phyloP scores from a whole-genome alignment of 2,797 vertebrate species.

The Scomberomorus guttatus region DNA sequence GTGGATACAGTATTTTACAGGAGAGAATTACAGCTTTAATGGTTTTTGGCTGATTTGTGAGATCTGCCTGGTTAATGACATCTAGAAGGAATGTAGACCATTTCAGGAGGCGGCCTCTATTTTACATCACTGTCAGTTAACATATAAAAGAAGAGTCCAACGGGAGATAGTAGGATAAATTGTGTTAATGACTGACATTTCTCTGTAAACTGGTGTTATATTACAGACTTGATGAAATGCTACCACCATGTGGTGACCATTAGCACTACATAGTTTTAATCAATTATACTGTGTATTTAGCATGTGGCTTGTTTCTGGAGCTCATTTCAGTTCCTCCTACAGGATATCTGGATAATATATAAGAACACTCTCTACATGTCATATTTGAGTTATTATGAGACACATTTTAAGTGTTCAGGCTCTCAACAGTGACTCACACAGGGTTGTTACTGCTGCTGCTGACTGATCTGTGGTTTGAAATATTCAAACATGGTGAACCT shows the following conservation, averaged over 20 bases:
- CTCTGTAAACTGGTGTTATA: neutral
- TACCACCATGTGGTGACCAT: constrained; percentile 65
- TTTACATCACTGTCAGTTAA: neutral
- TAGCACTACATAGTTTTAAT: constrained; percentile 29
- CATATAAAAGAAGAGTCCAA: neutral
- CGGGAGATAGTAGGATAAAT: neutral
- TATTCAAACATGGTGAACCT: constrained; percentile 5
- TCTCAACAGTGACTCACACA: constrained; percentile 1
- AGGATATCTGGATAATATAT: neutral
- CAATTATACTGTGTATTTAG: neutral
- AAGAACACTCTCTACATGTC: neutral
- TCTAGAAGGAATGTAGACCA: neutral
- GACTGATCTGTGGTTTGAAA: constrained; percentile 4
- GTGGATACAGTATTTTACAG: neutral
- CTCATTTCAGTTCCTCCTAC: neutral
- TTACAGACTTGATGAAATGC: constrained; percentile 38
- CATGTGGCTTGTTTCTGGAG: neutral
- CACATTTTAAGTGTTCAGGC: neutral
- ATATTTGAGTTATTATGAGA: neutral
- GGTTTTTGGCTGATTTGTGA: neutral
- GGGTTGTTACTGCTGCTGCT: neutral
- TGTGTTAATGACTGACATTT: neutral
- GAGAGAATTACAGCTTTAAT: neutral
- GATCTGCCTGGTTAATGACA: neutral
- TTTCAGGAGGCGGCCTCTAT: neutral